Evolutionary conservation across 2,888 invertebrate genomes (phyloP), one percentile per base, ranked within the genome.

Genomic region (Bedellia somnulentella): DNA sequence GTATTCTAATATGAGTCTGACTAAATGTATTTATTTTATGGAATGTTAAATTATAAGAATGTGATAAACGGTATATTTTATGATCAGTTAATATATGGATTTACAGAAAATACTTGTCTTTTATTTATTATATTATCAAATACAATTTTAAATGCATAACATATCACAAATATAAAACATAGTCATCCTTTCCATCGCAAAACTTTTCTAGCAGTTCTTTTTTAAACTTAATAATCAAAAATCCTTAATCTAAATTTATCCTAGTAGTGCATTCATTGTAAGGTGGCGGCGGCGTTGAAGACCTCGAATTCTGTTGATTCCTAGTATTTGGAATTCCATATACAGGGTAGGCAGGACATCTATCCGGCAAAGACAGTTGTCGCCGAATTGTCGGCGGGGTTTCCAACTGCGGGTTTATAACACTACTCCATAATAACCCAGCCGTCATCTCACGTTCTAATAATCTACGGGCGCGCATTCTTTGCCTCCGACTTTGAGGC

Each of bases 231-330:
- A n/a, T n/a, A n/a, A n/a, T n/a, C n/a, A n/a, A n/a, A n/a, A n/a
- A n/a, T n/a, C n/a, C n/a, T n/a, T n/a, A n/a, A n/a, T n/a, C n/a
- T n/a, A n/a, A 26, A 26, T 8, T 9, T n/a, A n/a, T n/a, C n/a
- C n/a, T n/a, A n/a, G n/a, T n/a, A 5, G 24, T 27, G 14, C 66
- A 68, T 33, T 75, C 71, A 29, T 59, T 48, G 37, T 77, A 77
- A 0, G 76, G 67, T 2, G 77, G 77, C 1, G 77, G 77, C 0
- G 77, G 77, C 0, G 77, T 76, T 37, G 76, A 77, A 5, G 57
- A 40, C 29, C 68, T 45, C 35, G 49, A 45, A 0, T 60, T 61
- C 5, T 2, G 9, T 9, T 58, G 24, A 3, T 61, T 44, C 4
- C 70, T 52, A 5, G 63, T 61, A 1, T 46, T 45, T 2, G 60